Percentiles rank a stretch among this genome's conserved stretches.
Conservation (phyloP, 2,113 vertebrate genomes). For the Hemibates koningsi region DNA sequence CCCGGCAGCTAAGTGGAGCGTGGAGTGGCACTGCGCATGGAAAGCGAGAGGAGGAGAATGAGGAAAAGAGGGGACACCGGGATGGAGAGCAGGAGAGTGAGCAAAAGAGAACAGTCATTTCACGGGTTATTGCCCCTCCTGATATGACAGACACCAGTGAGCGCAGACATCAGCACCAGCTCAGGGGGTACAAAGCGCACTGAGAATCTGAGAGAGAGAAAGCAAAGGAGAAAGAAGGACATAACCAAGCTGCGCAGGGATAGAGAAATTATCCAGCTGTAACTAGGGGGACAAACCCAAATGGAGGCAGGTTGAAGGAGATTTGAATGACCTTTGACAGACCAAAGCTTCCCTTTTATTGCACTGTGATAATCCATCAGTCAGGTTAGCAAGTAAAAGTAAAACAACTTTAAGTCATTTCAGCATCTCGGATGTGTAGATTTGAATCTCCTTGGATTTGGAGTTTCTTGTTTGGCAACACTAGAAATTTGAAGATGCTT, state of each 20-base stretch:
- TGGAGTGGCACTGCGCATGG: background rate
- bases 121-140: constrained; percentile 63
- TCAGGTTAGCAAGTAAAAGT: background rate
- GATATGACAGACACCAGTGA: constrained; percentile 63
- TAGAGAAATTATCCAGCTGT: background rate
- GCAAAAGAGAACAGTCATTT: constrained; percentile 62
- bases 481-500: background rate
- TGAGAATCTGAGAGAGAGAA: background rate
- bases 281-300: background rate
- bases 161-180: constrained; percentile 40
- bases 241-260: background rate
- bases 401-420: background rate
- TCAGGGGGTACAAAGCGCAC: background rate
- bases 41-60: constrained; percentile 19
- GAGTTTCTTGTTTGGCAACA: background rate
- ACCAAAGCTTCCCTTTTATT: background rate
- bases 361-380: background rate
- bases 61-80: background rate
- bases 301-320: background rate
- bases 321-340: background rate
- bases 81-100: constrained; percentile 16
- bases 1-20: constrained; percentile 43
- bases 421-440: background rate
- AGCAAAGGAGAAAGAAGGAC: background rate
- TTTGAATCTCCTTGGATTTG: background rate